These are phyloP conservation scores for Nestor notabilis DNA, from an alignment of 2,113 vertebrate species.

Conservation along the genomic window DNA sequence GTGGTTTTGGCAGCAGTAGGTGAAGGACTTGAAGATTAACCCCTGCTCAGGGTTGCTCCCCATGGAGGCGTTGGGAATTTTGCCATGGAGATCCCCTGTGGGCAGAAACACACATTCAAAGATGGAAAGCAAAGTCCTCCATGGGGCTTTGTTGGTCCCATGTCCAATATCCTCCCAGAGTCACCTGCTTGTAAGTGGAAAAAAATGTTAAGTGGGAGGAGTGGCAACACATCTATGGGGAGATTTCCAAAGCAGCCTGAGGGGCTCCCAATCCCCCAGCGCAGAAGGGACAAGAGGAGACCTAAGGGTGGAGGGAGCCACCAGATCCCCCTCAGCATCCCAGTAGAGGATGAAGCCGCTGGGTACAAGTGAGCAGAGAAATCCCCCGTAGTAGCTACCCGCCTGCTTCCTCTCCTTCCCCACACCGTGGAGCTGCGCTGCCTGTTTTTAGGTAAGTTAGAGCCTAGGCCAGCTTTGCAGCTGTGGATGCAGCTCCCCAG, in stretches of 20 bases:
- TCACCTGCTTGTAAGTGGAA: background rate
- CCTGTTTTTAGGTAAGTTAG: background rate
- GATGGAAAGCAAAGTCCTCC: background rate
- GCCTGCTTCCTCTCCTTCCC: background rate
- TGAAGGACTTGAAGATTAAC: background rate
- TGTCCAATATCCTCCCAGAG: background rate
- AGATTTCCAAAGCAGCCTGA: background rate
- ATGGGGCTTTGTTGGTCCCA: accelerated
- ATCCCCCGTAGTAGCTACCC: accelerated
- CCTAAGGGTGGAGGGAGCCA: accelerated
- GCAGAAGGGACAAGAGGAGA: background rate
- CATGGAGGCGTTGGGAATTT: background rate
- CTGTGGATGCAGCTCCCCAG: background rate
- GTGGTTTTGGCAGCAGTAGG: background rate
- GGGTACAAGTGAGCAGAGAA: accelerated
- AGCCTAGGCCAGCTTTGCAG: background rate
- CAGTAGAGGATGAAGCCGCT: background rate
- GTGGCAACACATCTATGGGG: background rate
- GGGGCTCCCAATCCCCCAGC: background rate
- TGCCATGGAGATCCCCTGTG: background rate
- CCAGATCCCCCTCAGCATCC: background rate
- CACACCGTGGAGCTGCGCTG: constrained; percentile 44
- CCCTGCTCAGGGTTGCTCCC: background rate
- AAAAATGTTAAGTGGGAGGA: background rate
- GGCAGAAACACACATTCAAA: background rate